Percentiles rank a stretch among this genome's conserved stretches.
These are phyloP conservation scores for Acarapis woodi DNA, from an alignment of 1,140 invertebrate species.

Conservation along the genomic window DNA sequence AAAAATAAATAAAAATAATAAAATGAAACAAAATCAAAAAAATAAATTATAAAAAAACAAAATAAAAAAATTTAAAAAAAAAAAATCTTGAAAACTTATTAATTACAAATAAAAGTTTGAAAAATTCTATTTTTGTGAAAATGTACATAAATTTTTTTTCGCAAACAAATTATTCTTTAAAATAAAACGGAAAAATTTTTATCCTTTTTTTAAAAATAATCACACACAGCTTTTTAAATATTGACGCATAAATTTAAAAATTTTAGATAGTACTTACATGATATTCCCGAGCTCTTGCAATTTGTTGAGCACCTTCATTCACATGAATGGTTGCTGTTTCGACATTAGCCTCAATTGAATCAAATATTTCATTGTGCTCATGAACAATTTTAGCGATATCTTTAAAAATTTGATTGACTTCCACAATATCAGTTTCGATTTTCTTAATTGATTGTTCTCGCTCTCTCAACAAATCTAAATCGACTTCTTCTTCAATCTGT, in stretches of 20 bases:
- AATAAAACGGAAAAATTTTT: too few relatives aligned
- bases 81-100: neutral
- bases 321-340: constrained; percentile 66
- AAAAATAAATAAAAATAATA: neutral
- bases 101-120: neutral
- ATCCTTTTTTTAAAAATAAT: too few relatives aligned
- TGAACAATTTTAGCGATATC: constrained; percentile 84
- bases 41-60: neutral
- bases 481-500: constrained; percentile 52
- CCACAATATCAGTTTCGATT: constrained; percentile 68
- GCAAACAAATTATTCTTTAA: neutral
- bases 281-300: constrained; percentile 47
- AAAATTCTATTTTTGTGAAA: neutral
- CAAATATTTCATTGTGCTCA: constrained; percentile 81
- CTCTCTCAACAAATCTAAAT: constrained; percentile 53
- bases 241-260: neutral
- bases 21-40: neutral
- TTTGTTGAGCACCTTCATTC: constrained; percentile 40
- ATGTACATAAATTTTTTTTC: neutral
- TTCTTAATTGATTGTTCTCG: constrained; percentile 62
- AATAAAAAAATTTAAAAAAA: neutral
- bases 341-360: constrained; percentile 85
- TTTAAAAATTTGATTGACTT: constrained; percentile 95
- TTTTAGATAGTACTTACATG: constrained; percentile 23
- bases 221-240: too few relatives aligned